Conservation (phyloP, 2,797 vertebrate species). For the Platalea minor region DNA sequence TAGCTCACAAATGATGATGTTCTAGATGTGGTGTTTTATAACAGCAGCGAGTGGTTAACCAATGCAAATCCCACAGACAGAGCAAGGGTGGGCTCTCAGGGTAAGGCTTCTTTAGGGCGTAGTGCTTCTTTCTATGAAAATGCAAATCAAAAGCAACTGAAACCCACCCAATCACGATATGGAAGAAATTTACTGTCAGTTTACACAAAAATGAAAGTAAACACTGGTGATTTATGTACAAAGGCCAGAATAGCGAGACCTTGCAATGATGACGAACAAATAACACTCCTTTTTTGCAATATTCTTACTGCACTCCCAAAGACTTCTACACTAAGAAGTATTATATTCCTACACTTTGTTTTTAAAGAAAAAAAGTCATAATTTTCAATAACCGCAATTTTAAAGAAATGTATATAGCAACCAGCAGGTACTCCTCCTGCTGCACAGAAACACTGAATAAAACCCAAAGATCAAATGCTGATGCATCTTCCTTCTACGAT, state of each 20-base stretch:
- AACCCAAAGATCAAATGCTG: not conserved
- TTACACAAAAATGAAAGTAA: conserved; percentile 37
- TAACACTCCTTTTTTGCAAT: not conserved
- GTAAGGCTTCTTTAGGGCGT: not conserved
- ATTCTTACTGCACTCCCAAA: not conserved
- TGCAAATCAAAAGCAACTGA: conserved; percentile 64
- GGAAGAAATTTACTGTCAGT: conserved; percentile 28
- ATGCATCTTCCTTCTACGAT: not conserved
- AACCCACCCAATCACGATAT: conserved; percentile 45
- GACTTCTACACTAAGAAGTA: not conserved
- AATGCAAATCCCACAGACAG: conserved; percentile 70
- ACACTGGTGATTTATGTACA: not conserved
- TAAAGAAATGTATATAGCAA: not conserved
- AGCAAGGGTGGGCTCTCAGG: conserved; percentile 73
- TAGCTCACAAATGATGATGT: conserved; percentile 12
- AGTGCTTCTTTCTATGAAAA: conserved; percentile 64
- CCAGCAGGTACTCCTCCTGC: not conserved
- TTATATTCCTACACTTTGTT: not conserved
- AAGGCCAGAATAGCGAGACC: not conserved
- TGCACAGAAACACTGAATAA: not conserved
- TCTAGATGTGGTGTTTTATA: conserved; percentile 63
- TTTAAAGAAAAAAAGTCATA: not conserved
- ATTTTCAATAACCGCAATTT: not conserved
- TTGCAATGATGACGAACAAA: not conserved
- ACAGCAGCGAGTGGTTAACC: conserved; percentile 75